phyloP scores from a whole-genome alignment of 1,140 invertebrate species.

The Paramacrobiotus metropolitanus region DNA sequence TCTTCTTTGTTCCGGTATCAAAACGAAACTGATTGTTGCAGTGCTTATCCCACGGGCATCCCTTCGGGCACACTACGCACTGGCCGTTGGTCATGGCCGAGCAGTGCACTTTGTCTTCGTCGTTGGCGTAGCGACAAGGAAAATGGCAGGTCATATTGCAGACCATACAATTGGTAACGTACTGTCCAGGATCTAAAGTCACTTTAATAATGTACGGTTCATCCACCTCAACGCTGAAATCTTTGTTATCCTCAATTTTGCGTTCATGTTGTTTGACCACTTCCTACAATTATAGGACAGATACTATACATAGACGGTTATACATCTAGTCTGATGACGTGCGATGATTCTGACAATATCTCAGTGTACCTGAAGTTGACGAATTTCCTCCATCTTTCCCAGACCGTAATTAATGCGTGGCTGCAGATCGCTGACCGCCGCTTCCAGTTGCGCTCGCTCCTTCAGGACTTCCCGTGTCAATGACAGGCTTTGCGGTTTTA shows the following conservation, averaged over 20 bases:
- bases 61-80: neutral
- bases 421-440: neutral
- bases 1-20: neutral
- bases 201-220: conserved; percentile 1
- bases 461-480: neutral
- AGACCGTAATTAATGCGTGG: neutral
- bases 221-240: conserved; percentile 10
- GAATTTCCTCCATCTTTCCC: neutral
- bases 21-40: neutral
- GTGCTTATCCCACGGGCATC: neutral
- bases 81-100: neutral
- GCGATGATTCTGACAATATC: too few relatives aligned
- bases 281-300: too few relatives aligned
- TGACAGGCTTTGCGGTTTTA: neutral
- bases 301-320: too few relatives aligned
- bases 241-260: conserved; percentile 12
- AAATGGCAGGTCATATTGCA: conserved; percentile 14
- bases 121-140: conserved; percentile 5
- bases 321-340: too few relatives aligned
- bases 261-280: conserved; percentile 8
- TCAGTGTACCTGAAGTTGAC: neutral
- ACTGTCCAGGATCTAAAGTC: conserved; percentile 8
- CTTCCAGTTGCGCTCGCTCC: neutral
- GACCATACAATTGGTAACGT: conserved; percentile 13
- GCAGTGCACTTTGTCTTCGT: neutral